Conservation (phyloP, 1,140 invertebrate genomes). For the Littorina saxatilis region DNA sequence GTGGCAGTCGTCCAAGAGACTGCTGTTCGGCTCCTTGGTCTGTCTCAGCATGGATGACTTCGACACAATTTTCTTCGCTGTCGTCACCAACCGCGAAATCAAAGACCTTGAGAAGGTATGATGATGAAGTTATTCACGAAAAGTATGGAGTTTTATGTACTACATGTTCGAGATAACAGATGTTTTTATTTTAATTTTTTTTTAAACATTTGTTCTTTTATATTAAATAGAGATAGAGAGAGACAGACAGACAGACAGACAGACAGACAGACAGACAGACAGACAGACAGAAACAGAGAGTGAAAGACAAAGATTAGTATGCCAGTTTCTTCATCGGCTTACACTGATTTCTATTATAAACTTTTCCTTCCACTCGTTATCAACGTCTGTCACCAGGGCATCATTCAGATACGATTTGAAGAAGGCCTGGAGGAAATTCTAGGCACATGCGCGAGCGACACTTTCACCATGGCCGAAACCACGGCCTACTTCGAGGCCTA, state of each 20-base stretch:
- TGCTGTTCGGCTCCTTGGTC: conserved; percentile 85
- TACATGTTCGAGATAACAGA: not conserved
- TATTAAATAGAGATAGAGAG: too few relatives aligned
- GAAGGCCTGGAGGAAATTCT: conserved; percentile 2
- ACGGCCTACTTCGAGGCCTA: conserved; percentile 78
- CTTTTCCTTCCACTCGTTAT: too few relatives aligned
- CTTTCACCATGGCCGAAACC: conserved; percentile 76
- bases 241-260: too few relatives aligned
- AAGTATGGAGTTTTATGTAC: not conserved
- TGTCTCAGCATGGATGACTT: conserved; percentile 84
- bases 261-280: too few relatives aligned
- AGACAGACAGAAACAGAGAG: too few relatives aligned
- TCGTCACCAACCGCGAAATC: conserved; percentile 77
- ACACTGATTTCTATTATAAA: too few relatives aligned
- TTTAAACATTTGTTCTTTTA: too few relatives aligned
- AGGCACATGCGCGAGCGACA: not conserved
- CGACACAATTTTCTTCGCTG: conserved; percentile 82
- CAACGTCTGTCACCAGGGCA: too few relatives aligned
- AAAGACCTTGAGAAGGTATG: conserved; percentile 38
- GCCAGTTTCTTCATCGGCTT: too few relatives aligned
- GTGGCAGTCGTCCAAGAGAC: conserved; percentile 77
- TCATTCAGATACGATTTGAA: not conserved
- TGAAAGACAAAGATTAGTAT: too few relatives aligned
- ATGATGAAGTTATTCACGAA: too few relatives aligned
- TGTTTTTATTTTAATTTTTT: too few relatives aligned